Evolutionary conservation across 2,797 vertebrate genomes (phyloP), one percentile per base, ranked within the genome.

Genomic region (Halcyon chelicuti): DNA sequence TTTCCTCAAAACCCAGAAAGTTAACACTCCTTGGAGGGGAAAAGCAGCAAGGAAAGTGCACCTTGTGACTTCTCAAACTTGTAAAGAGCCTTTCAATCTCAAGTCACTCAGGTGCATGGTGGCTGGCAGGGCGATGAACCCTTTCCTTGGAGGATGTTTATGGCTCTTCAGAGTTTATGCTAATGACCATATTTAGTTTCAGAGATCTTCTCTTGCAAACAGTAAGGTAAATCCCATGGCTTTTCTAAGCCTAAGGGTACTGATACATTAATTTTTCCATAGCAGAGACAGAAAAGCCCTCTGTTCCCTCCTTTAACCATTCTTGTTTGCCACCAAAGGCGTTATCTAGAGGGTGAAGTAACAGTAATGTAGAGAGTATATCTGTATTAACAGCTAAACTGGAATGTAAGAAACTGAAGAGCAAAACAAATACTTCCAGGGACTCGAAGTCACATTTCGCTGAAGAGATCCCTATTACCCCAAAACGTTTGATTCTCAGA

Each of bases 21-120:
- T 90, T 74, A 67, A 87, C 67, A 33, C 70, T 89, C 70, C 78
- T 95, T n/a, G 47, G 92, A 94, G 79, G 73, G 77, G 35, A 83
- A 94, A 95, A 95, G 92, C 95, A 96, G 95, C 88, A 91, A 92
- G 58, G 65, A 94, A 96, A 95, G 95, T 90, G 94, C 94, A 94
- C 91, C 92, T 88, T 61, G 95, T 89, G 88, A 95, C 93, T 85
- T 89, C 86, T 95, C 90, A 1, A 74, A 93, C 49, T 63, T 71
- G 31, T 54, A 4, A 52, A 86, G 79, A 95, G 63, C 77, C 91
- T 61, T 82, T 88, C 85, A 73, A 25, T 70, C 73, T 91, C 70
- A 46, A 74, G 88, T 92, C 81, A 88, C 83, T 86, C 86, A 28
- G 90, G 88, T 90, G 88, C 63, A 25, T 14, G 85, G 67, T 42